Conservation (phyloP, 2,797 vertebrate species). For the Dromococcyx pavoninus region DNA sequence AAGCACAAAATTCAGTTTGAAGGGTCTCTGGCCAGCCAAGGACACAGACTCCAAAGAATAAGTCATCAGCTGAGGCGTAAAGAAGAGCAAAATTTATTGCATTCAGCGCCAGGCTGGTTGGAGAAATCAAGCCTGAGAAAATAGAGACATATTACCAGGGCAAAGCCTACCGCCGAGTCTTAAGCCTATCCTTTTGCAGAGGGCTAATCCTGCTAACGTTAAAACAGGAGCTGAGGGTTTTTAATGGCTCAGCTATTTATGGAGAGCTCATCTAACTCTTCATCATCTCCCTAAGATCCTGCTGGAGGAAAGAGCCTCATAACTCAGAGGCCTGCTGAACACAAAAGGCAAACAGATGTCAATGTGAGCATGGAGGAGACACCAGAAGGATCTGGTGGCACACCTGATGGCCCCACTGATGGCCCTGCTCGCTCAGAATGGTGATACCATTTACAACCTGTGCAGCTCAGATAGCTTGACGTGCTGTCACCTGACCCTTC, state of each 20-base stretch:
- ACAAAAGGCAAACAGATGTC: slow-evolving; percentile 47
- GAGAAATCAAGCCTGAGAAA: slow-evolving; percentile 57
- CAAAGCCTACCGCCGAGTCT: background rate
- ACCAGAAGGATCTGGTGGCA: background rate
- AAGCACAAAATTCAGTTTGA: slow-evolving; percentile 39
- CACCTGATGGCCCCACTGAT: background rate
- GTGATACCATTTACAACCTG: background rate
- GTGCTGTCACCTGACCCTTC: background rate
- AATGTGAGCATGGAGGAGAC: background rate
- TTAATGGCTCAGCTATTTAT: slow-evolving; percentile 56
- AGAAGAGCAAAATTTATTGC: slow-evolving; percentile 52
- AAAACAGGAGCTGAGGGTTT: slow-evolving; percentile 18
- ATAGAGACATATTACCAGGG: slow-evolving; percentile 60
- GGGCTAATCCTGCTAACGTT: slow-evolving; percentile 43
- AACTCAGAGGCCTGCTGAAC: slow-evolving; percentile 18
- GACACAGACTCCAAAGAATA: slow-evolving; percentile 35
- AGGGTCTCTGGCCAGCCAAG: slow-evolving; percentile 46
- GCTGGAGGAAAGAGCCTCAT: background rate
- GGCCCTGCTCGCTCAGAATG: rapidly evolving
- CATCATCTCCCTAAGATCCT: background rate
- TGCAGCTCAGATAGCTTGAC: background rate
- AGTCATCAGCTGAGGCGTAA: slow-evolving; percentile 55
- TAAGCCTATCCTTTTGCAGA: slow-evolving; percentile 37
- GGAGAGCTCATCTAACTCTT: slow-evolving; percentile 42
- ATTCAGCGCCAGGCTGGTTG: slow-evolving; percentile 23